Conservation (phyloP, 1,140 invertebrate genomes). For the Aradophagus sp. region DNA sequence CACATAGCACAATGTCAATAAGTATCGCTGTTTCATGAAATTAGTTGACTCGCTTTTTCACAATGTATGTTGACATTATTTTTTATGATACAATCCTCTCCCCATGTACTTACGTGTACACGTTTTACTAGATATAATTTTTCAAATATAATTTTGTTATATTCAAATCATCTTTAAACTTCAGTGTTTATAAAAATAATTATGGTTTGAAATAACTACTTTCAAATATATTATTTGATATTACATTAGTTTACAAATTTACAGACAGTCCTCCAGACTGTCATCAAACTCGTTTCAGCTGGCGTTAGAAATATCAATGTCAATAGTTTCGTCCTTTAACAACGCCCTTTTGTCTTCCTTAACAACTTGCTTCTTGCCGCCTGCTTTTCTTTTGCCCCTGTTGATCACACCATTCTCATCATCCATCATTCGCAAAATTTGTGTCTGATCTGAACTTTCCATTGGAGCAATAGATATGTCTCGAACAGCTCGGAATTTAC, state of each 20-base stretch:
- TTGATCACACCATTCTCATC: slow-evolving; percentile 91
- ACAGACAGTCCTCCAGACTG: slow-evolving; percentile 43
- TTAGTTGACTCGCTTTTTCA: no score
- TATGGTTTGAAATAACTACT: slow-evolving; percentile 2
- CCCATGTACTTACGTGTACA: no score
- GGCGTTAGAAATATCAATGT: slow-evolving; percentile 71
- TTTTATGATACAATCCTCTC: no score
- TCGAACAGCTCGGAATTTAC: slow-evolving; percentile 97
- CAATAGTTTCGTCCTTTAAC: slow-evolving; percentile 76
- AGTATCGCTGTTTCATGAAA: no score
- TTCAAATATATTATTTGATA: slow-evolving; percentile 41
- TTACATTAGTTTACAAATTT: slow-evolving; percentile 30
- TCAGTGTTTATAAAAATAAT: no score
- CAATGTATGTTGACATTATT: no score
- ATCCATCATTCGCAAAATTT: slow-evolving; percentile 97
- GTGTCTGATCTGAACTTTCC: slow-evolving; percentile 92
- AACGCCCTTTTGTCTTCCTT: slow-evolving; percentile 76
- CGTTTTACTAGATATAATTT: no score
- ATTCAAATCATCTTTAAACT: no score
- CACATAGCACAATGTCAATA: no score
- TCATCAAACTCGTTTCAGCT: slow-evolving; percentile 63
- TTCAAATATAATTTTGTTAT: no score
- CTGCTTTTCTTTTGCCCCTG: slow-evolving; percentile 77
- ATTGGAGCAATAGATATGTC: slow-evolving; percentile 99
- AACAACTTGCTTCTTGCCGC: slow-evolving; percentile 70